Evolutionary conservation across 1,140 invertebrate species (phyloP).

Genomic region (Caerostris darwini): DNA sequence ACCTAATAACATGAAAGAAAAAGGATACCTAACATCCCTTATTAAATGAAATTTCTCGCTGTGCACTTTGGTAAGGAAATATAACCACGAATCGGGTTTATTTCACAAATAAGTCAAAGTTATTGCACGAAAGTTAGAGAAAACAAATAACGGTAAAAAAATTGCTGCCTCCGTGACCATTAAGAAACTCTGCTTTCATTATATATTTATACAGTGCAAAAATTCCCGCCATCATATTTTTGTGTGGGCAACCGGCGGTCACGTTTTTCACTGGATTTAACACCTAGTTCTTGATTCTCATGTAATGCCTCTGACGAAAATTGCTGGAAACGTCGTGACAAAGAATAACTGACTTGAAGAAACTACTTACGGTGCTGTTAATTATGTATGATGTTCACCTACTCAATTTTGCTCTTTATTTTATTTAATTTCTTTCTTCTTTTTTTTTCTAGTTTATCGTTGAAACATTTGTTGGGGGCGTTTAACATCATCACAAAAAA

Average conservation of each 20-base stretch:
- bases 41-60: no score
- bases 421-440: background rate
- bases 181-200: slow-evolving; percentile 27
- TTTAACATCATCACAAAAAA: background rate
- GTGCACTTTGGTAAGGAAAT: background rate
- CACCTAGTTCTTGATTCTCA: slow-evolving; percentile 30
- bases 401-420: background rate
- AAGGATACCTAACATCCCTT: background rate
- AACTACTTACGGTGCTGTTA: slow-evolving; percentile 28
- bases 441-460: background rate
- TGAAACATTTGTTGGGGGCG: background rate
- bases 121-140: background rate
- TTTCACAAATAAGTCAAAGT: slow-evolving; percentile 5
- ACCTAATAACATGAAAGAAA: background rate
- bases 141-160: slow-evolving; percentile 3
- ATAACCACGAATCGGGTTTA: background rate
- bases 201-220: slow-evolving; percentile 43
- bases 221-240: slow-evolving; percentile 43
- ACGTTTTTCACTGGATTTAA: slow-evolving; percentile 23
- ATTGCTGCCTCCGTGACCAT: slow-evolving; percentile 10
- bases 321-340: background rate
- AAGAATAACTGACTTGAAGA: background rate
- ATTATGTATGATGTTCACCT: slow-evolving; percentile 38
- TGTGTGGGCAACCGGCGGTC: background rate
- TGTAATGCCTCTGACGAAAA: slow-evolving; percentile 32